phyloP scores from a whole-genome alignment of 2,113 vertebrate species.

The Forbesichthys agassizii region DNA sequence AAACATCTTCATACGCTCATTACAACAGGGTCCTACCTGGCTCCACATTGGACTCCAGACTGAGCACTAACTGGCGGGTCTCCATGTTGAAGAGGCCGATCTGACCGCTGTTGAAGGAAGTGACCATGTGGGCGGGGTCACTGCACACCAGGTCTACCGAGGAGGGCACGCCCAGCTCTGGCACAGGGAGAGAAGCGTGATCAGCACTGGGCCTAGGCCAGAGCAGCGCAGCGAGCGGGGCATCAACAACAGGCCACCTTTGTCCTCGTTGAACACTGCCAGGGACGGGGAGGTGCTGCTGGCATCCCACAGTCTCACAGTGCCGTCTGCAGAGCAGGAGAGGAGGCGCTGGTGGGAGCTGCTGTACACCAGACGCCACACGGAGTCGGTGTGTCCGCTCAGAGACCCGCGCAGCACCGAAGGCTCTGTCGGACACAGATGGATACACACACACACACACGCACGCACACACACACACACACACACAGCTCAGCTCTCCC shows the following conservation, averaged over 20 bases:
- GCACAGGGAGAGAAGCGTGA: background rate
- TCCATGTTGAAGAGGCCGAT: slow-evolving; percentile 98
- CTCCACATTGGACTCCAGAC: slow-evolving; percentile 85
- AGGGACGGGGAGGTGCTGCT: slow-evolving; percentile 85
- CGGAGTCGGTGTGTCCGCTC: slow-evolving; percentile 89
- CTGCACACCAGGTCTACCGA: slow-evolving; percentile 97
- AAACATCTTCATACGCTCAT: too few relatives aligned
- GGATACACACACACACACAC: background rate
- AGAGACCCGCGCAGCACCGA: slow-evolving; percentile 88
- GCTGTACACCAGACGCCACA: slow-evolving; percentile 95
- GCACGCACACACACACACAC: background rate
- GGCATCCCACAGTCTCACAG: slow-evolving; percentile 91
- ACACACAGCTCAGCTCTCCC: background rate
- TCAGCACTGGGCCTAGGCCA: too few relatives aligned
- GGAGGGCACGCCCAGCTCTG: slow-evolving; percentile 92
- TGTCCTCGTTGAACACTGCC: slow-evolving; percentile 88
- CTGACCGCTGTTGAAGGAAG: slow-evolving; percentile 90
- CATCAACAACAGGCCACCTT: slow-evolving; percentile 75
- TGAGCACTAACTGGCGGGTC: slow-evolving; percentile 90
- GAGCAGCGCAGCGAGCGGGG: too few relatives aligned
- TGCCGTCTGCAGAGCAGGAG: slow-evolving; percentile 96
- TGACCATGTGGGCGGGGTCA: slow-evolving; percentile 94
- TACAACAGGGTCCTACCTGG: slow-evolving; percentile 71
- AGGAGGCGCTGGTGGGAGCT: slow-evolving; percentile 88
- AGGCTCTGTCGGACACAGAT: slow-evolving; percentile 77